phyloP scores from a whole-genome alignment of 2,797 vertebrate species.

The Anguilla marmorata region DNA sequence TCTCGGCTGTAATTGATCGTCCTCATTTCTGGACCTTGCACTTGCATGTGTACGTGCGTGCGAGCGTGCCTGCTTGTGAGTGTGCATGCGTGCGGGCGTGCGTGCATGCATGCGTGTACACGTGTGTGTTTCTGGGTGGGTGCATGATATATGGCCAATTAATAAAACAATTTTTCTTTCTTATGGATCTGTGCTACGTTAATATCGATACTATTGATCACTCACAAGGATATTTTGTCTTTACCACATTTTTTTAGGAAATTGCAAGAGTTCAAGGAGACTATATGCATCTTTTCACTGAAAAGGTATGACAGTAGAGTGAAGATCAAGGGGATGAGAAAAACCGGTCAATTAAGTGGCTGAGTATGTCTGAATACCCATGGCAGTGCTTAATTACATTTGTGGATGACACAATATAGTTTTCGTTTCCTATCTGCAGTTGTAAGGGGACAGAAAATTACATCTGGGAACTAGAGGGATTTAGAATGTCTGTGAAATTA shows the following conservation, averaged over 20 bases:
- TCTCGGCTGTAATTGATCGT: slow-evolving; percentile 21
- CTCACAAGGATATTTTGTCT: not conserved
- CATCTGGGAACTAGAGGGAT: not conserved
- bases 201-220: not conserved
- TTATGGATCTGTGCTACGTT: not conserved
- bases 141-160: slow-evolving; percentile 4
- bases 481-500: not conserved
- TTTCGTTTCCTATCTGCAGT: not conserved
- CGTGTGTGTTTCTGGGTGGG: not conserved
- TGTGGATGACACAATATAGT: not conserved
- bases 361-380: slow-evolving; percentile 6
- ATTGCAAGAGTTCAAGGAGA: slow-evolving; percentile 3
- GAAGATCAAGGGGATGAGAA: not conserved
- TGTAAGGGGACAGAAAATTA: slow-evolving; percentile 4
- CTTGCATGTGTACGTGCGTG: not conserved
- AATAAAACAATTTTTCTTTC: not conserved
- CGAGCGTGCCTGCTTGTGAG: not conserved
- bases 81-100: not conserved
- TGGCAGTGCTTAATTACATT: not conserved
- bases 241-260: not conserved
- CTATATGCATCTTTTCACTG: not conserved
- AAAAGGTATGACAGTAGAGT: not conserved
- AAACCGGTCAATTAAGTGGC: not conserved
- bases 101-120: slow-evolving; percentile 35
- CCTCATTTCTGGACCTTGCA: slow-evolving; percentile 11